Conservation (phyloP, 1,140 invertebrate species). For the Drosophila orosa region DNA sequence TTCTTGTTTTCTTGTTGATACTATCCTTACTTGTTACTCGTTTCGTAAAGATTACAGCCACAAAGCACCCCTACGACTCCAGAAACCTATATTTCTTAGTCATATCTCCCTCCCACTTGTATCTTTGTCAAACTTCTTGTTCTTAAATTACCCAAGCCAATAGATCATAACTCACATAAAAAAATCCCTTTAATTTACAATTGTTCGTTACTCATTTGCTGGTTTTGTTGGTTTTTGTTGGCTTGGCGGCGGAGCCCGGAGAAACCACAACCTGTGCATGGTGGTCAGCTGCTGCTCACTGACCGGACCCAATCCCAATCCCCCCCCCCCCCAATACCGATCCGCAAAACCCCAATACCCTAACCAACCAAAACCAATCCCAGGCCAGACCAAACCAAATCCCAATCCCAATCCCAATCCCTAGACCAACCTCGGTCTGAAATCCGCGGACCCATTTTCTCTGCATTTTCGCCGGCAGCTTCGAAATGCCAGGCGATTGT, state of each 20-base stretch:
- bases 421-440: slow-evolving; percentile 23
- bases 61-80: neutral
- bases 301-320: slow-evolving; percentile 38
- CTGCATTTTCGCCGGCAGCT: slow-evolving; percentile 64
- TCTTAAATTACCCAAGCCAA: slow-evolving; percentile 26
- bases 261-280: slow-evolving; percentile 65
- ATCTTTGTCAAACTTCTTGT: neutral
- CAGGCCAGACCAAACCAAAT: slow-evolving; percentile 23
- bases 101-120: neutral
- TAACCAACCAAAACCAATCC: slow-evolving; percentile 6
- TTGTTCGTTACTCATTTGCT: slow-evolving; percentile 16
- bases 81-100: neutral
- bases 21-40: no score
- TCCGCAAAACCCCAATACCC: slow-evolving; percentile 15
- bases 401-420: slow-evolving; percentile 24
- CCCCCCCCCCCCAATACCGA: slow-evolving; percentile 4
- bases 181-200: slow-evolving; percentile 50
- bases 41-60: neutral
- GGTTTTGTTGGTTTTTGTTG: no score
- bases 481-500: slow-evolving; percentile 70
- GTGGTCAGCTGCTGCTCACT: slow-evolving; percentile 53
- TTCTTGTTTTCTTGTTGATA: no score
- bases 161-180: slow-evolving; percentile 36
- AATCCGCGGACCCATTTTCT: slow-evolving; percentile 46
- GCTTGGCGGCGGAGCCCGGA: slow-evolving; percentile 8